Conservation (phyloP, 2,888 invertebrate genomes). For the Congeria kusceri region DNA sequence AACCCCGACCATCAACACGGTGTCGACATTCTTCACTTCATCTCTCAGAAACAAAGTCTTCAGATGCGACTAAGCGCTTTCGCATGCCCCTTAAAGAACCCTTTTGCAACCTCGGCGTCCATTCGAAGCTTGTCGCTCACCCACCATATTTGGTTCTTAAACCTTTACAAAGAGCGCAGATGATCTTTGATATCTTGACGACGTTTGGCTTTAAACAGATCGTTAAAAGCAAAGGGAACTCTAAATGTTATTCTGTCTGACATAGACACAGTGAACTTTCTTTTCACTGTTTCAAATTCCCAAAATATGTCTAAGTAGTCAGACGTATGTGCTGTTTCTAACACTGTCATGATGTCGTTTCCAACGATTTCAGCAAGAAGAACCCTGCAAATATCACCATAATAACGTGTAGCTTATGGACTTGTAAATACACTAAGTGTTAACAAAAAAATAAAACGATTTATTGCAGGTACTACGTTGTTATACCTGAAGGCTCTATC, state of each 20-base stretch:
- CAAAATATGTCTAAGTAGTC: constrained; percentile 52
- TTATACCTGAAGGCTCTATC: constrained; percentile 42
- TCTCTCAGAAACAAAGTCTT: constrained; percentile 39
- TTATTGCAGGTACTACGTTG: too few relatives aligned
- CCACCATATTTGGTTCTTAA: constrained; percentile 18
- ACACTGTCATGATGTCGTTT: constrained; percentile 37
- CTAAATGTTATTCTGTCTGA: constrained; percentile 22
- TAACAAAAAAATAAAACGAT: too few relatives aligned
- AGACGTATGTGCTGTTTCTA: constrained; percentile 35
- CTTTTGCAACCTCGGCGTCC: constrained; percentile 44
- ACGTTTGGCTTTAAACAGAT: constrained; percentile 19
- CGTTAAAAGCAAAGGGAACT: constrained; percentile 17
- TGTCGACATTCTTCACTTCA: constrained; percentile 30
- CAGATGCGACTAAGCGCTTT: constrained; percentile 45
- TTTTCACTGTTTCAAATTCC: constrained; percentile 51
- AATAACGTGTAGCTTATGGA: neutral
- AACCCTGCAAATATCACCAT: constrained; percentile 6
- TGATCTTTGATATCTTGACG: constrained; percentile 29
- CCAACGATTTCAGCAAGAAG: constrained; percentile 35
- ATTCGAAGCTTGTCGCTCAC: constrained; percentile 60
- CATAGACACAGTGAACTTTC: constrained; percentile 31
- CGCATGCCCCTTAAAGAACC: constrained; percentile 49
- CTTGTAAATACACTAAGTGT: too few relatives aligned
- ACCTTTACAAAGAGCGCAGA: constrained; percentile 14
- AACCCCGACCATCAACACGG: constrained; percentile 69